Evolutionary conservation across 2,797 vertebrate species (phyloP).

Genomic region (Aldrovandia affinis): DNA sequence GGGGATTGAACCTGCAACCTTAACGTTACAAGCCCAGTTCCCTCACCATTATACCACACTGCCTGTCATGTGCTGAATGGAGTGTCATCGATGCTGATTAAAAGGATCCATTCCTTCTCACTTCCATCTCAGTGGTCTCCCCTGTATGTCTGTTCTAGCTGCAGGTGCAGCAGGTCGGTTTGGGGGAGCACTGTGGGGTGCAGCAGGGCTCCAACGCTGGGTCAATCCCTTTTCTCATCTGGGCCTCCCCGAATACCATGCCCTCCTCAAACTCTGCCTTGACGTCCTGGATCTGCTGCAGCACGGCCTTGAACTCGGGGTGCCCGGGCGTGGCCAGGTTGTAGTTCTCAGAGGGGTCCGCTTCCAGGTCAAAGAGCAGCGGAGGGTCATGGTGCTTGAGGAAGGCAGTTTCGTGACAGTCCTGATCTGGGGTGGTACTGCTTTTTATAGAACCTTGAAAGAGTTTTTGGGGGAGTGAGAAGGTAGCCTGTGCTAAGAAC

Average conservation of each 20-base stretch:
- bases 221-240: constrained; percentile 78
- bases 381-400: constrained; percentile 81
- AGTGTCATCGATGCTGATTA: too few species aligned
- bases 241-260: constrained; percentile 85
- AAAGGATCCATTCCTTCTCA: too few species aligned
- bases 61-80: too few species aligned
- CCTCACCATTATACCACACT: too few species aligned
- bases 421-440: constrained; percentile 76
- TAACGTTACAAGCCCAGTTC: too few species aligned
- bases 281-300: constrained; percentile 69
- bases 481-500: too few species aligned
- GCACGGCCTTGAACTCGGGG: constrained; percentile 61
- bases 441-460: constrained; percentile 79
- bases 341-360: constrained; percentile 88
- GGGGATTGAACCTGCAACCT: too few species aligned
- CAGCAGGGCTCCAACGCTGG: constrained; percentile 82
- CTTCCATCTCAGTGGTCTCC: neutral
- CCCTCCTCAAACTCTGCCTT: constrained; percentile 79
- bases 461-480: neutral
- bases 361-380: constrained; percentile 85
- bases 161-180: constrained; percentile 83
- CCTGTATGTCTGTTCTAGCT: constrained; percentile 27
- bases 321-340: constrained; percentile 53
- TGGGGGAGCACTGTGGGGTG: constrained; percentile 74
- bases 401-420: constrained; percentile 69